These are phyloP conservation scores for Gymnarchus niloticus DNA, from an alignment of 2,113 vertebrate species.

Conservation along the genomic window DNA sequence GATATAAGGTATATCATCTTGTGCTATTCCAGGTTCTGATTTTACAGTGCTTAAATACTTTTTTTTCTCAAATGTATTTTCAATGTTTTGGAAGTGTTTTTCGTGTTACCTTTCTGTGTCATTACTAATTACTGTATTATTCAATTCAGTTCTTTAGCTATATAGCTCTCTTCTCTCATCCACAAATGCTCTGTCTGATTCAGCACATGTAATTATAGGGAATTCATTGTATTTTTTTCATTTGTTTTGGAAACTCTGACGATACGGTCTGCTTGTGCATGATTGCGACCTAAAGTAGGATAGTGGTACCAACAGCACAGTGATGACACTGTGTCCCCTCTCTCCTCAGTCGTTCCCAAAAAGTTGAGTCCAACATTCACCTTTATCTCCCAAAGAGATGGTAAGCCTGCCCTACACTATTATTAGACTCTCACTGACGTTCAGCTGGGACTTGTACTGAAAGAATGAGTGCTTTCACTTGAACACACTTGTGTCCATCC, in stretches of 20 bases:
- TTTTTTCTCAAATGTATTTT: neutral
- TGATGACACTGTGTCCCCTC: too few relatives aligned
- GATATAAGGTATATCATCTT: neutral
- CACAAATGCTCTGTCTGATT: neutral
- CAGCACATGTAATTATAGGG: neutral
- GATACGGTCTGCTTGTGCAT: neutral
- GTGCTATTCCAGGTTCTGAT: neutral
- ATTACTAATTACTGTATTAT: neutral
- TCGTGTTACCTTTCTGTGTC: neutral
- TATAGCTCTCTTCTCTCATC: too few relatives aligned
- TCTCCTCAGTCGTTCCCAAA: neutral
- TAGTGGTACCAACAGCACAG: neutral
- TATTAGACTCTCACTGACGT: neutral
- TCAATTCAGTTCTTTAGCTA: too few relatives aligned
- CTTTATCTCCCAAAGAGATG: neutral
- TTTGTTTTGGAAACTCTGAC: neutral
- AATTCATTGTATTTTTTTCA: too few relatives aligned
- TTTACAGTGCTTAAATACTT: neutral
- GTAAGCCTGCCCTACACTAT: neutral
- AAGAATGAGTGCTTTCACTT: slow-evolving; percentile 1
- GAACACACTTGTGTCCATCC: neutral
- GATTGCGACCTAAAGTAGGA: neutral
- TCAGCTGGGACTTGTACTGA: neutral
- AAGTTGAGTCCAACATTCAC: neutral
- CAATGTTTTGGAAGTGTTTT: neutral